phyloP scores from a whole-genome alignment of 2,113 vertebrate species.

The Scalopus aquaticus region DNA sequence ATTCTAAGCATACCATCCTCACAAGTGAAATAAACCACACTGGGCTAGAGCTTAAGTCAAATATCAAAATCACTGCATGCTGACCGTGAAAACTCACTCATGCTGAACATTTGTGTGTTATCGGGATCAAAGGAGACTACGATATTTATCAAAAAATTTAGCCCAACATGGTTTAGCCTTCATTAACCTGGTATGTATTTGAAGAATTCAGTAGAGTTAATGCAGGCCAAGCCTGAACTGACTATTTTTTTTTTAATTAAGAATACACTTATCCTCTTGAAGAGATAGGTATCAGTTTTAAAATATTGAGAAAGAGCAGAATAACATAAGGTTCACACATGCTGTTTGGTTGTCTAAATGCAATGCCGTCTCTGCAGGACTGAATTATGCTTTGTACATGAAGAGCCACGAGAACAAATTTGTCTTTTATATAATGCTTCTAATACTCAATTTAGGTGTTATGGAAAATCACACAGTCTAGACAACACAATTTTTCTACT shows the following conservation, averaged over 20 bases:
- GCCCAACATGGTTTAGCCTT: constrained; percentile 83
- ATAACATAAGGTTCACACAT: constrained; percentile 82
- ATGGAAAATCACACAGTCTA: constrained; percentile 73
- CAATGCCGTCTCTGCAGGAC: constrained; percentile 56
- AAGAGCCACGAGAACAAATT: constrained; percentile 79
- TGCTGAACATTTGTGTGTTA: constrained; percentile 87
- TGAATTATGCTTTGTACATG: constrained; percentile 73
- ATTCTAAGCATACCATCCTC: constrained; percentile 81
- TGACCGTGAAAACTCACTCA: constrained; percentile 84
- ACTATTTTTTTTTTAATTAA: constrained; percentile 80
- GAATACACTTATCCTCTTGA: constrained; percentile 84
- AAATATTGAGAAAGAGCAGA: constrained; percentile 86
- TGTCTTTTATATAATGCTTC: constrained; percentile 78
- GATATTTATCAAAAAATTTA: constrained; percentile 85
- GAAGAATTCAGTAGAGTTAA: constrained; percentile 84
- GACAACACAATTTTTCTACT: constrained; percentile 78
- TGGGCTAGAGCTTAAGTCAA: constrained; percentile 82
- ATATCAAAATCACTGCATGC: constrained; percentile 84
- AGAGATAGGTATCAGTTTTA: constrained; percentile 86
- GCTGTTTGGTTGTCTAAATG: constrained; percentile 74
- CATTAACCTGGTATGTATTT: constrained; percentile 85
- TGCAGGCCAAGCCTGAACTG: constrained; percentile 78
- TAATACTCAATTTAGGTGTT: constrained; percentile 79
- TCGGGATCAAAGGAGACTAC: constrained; percentile 85
- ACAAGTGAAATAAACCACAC: constrained; percentile 84